phyloP scores from a whole-genome alignment of 2,113 vertebrate species.

The Typhlomys cinereus region DNA sequence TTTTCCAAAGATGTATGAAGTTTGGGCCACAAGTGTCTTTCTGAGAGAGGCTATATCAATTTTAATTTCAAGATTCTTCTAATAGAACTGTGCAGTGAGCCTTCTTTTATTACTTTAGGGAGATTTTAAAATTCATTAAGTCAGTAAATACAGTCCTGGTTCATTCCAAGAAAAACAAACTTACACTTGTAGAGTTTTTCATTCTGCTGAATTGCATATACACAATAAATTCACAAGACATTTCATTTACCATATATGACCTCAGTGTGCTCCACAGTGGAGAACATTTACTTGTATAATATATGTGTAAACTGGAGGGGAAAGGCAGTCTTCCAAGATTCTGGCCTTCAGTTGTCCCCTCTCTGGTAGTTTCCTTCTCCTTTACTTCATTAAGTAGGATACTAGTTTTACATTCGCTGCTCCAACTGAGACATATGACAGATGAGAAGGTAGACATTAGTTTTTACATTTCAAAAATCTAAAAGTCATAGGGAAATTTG shows the following conservation, averaged over 20 bases:
- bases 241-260: neutral
- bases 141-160: conserved; percentile 11
- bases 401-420: neutral
- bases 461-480: neutral
- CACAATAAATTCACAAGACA: conserved; percentile 31
- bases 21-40: conserved; percentile 25
- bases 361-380: neutral
- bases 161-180: conserved; percentile 50
- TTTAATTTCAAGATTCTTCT: conserved; percentile 30
- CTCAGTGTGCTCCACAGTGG: neutral
- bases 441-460: neutral
- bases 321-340: neutral
- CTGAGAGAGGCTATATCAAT: neutral
- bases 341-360: neutral
- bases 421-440: neutral
- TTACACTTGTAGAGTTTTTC: conserved; percentile 1
- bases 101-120: neutral
- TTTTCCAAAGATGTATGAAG: conserved; percentile 22
- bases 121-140: conserved; percentile 59
- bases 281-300: neutral
- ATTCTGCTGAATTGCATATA: conserved; percentile 45
- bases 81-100: neutral
- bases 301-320: neutral
- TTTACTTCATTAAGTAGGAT: neutral
- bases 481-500: neutral